Evolutionary conservation across 2,113 vertebrate species (phyloP), one percentile per base, ranked within the genome.

Genomic region (Pedionomus torquatus): DNA sequence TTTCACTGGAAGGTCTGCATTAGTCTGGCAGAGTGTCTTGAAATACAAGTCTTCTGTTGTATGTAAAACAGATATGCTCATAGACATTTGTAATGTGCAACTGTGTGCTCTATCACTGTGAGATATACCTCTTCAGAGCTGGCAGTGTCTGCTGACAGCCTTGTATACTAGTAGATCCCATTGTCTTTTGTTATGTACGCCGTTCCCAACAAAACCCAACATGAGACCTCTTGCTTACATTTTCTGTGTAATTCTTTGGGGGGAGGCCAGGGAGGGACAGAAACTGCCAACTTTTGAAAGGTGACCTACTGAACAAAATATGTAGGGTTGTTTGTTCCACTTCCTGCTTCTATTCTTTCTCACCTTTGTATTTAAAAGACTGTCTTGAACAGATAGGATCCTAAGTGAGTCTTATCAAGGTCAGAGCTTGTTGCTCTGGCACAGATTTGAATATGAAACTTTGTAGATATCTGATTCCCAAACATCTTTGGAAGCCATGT

Each of bases 281-380:
- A 3, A 77, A n/a, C 26, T 46, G 39, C 31, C 64, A 68, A 15
- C 23, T 35, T 81, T 63, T 49, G 51, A 43, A 81, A 87, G 51
- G 51, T 5, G 4, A 89, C 54, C 41, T 51, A 58, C 46, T 89
- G 55, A 60, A 68, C 35, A 75, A 94, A 82, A 48, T 79, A 87
- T 64, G 60, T 83, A 43, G 37, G 28, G 25, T 48, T 86, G 49
- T 75, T 95, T 87, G 89, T 94, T 86, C 25, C 21, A 28, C 80
- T 94, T 96, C 90, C 92, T 97, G 90, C 48, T 94, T 97, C 83
- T 93, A 72, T 94, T 97, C 92, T 93, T 96, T 94, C 90, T 94
- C 90, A 95, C 90, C 92, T 96, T 95, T 87, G 48, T 41, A 64
- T 94, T 94, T 89, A 92, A 86, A 96, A 90, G 51, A 89, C 60